Evolutionary conservation across 2,888 invertebrate genomes (phyloP), one percentile per base, ranked within the genome.

Genomic region (Lochmaea crataegi): DNA sequence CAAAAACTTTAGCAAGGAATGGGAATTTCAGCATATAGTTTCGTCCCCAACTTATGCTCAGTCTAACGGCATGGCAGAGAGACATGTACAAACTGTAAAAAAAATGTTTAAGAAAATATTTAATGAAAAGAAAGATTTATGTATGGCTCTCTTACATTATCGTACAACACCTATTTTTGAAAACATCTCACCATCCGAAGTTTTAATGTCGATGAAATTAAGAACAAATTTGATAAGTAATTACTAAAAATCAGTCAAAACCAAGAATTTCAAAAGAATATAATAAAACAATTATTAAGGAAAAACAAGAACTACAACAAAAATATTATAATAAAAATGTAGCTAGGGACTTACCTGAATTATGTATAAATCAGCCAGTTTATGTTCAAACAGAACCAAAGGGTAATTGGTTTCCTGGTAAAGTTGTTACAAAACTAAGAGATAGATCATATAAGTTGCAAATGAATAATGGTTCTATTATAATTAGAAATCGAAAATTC

Each of bases 401-500:
- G 22, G 38, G 63, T 26, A 63, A 45, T 6, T 70, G 57, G 69
- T 22, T 56, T 51, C 53, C 69, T 53, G 64, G 69, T 7, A 63
- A 38, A 45, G 63, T 71, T 42, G 22, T 65, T 65, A 65, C 65
- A 60, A 42, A 48, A 45, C 57, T 71, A 38, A 57, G 57, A 65
- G 38, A 71, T 60, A 48, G 71, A 16, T 18, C 58, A 18, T 65
- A 65, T 38, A 58, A 26, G 66, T 16, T 66, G 53, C 66, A 66
- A 57, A 41, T 71, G 60, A 65, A 51, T 22, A 71, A 60, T 16
- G 65, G 65, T n/a, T 65, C 65, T 10, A 56, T 65, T 10, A 14
- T 65, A 53, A 32, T 64, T 9, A 65, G 66, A 66, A 71, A 71
- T 51, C 48, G 66, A 7, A 51, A 53, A 42, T 71, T 71, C 22